These are phyloP conservation scores for Globodera rostochiensis DNA, from an alignment of 1,140 invertebrate species.

Conservation along the genomic window DNA sequence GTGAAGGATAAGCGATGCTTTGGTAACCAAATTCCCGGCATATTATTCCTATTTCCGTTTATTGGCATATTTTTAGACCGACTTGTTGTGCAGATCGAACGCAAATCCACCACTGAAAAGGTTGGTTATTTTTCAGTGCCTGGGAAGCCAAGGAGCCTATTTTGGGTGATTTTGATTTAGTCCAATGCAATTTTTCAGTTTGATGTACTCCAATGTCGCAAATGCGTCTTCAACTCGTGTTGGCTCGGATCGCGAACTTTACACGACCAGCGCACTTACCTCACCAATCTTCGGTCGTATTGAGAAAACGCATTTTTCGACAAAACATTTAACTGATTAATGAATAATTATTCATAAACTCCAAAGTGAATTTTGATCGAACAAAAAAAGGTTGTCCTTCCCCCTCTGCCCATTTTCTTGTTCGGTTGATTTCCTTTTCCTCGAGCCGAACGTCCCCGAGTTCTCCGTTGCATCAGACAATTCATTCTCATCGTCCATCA, in stretches of 20 bases:
- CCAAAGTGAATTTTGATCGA: not conserved
- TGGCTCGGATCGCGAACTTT: slow-evolving; percentile 60
- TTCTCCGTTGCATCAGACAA: not conserved
- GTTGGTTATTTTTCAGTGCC: not conserved
- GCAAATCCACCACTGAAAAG: slow-evolving; percentile 61
- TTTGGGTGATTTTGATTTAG: too few relatives aligned
- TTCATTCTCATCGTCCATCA: slow-evolving; percentile 7
- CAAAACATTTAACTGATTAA: slow-evolving; percentile 7
- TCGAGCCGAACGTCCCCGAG: not conserved
- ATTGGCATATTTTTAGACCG: slow-evolving; percentile 42
- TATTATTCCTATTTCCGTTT: not conserved
- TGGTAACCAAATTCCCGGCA: not conserved
- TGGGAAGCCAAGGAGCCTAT: too few relatives aligned
- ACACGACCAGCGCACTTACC: slow-evolving; percentile 56
- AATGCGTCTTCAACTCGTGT: slow-evolving; percentile 64
- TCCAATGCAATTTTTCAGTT: slow-evolving; percentile 23
- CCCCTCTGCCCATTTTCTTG: not conserved
- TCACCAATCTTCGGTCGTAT: slow-evolving; percentile 60
- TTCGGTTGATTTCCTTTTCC: not conserved
- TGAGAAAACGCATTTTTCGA: slow-evolving; percentile 7
- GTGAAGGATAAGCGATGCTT: slow-evolving; percentile 65
- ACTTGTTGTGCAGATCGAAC: slow-evolving; percentile 61
- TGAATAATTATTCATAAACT: not conserved
- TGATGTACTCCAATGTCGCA: slow-evolving; percentile 63
- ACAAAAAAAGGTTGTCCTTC: not conserved